Conservation (phyloP, 1,140 invertebrate genomes). For the Rhopalosiphum maidis region DNA sequence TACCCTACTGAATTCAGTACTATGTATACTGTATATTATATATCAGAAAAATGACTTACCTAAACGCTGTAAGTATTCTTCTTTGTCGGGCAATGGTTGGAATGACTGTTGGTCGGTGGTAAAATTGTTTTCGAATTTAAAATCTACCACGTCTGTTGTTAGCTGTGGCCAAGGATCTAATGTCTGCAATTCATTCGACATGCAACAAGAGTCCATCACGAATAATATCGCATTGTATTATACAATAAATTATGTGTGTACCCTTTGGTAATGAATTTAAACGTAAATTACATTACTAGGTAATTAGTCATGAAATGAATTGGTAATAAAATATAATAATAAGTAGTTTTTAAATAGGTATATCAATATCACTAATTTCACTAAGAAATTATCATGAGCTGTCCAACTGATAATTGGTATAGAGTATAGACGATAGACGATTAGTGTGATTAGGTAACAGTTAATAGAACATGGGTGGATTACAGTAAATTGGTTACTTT, state of each 20-base stretch:
- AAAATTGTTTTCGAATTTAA: slow-evolving; percentile 44
- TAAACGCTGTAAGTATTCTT: slow-evolving; percentile 48
- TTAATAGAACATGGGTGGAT: too few species aligned
- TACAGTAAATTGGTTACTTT: too few species aligned
- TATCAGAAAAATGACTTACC: neutral
- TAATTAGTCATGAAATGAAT: neutral
- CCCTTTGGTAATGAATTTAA: neutral
- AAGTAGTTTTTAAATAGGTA: neutral
- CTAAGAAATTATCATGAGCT: neutral
- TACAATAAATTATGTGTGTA: neutral
- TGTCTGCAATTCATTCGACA: neutral
- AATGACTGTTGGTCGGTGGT: neutral
- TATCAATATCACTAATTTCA: neutral
- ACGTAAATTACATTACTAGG: neutral
- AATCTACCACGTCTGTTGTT: neutral
- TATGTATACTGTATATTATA: neutral
- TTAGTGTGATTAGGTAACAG: too few species aligned
- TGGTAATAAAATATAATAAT: too few species aligned
- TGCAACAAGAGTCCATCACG: neutral
- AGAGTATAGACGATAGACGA: too few species aligned
- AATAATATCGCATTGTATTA: neutral
- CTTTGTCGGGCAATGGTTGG: slow-evolving; percentile 41
- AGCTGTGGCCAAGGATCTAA: slow-evolving; percentile 43
- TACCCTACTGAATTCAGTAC: neutral
- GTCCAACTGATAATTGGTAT: neutral